Percentiles rank a stretch among this genome's conserved stretches.
Conservation (phyloP, 1,140 invertebrate species). For the Eurosta solidaginis region DNA sequence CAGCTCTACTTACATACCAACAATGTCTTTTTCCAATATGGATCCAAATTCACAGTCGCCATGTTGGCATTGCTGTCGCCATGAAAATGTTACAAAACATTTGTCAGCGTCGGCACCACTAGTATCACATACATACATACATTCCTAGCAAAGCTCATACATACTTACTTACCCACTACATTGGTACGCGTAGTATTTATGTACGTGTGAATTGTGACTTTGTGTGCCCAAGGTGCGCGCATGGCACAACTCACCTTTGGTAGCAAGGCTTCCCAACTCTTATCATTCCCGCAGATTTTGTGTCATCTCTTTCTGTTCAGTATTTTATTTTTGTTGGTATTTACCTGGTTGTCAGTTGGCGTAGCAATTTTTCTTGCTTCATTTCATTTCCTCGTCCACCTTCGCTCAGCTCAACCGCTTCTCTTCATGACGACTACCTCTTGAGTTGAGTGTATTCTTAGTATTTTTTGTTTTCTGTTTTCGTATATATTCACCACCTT, state of each 20-base stretch:
- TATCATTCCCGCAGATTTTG: background rate
- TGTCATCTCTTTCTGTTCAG: background rate
- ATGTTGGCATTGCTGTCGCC: background rate
- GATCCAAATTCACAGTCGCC: background rate
- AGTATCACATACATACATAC: background rate
- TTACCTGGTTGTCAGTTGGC: conserved; percentile 22
- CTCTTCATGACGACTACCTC: background rate
- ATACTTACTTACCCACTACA: too few relatives aligned
- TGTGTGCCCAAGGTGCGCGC: background rate
- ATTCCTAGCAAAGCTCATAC: background rate
- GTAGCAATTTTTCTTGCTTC: conserved; percentile 50
- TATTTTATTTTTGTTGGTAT: background rate
- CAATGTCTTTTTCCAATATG: background rate
- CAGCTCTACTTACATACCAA: background rate
- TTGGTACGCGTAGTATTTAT: too few relatives aligned
- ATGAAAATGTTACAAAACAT: conserved; percentile 13
- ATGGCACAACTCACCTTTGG: background rate
- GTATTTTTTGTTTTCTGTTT: too few relatives aligned
- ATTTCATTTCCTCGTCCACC: conserved; percentile 42
- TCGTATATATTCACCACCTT: background rate
- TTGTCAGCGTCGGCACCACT: background rate
- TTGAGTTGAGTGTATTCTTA: too few relatives aligned
- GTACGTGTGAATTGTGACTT: background rate
- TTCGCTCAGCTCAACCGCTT: background rate
- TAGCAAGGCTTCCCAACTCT: background rate